A percentile compares a stretch with the other conserved stretches of the same genome.
Conservation (phyloP, 2,888 invertebrate species). For the Caenorhabditis auriculariae region DNA sequence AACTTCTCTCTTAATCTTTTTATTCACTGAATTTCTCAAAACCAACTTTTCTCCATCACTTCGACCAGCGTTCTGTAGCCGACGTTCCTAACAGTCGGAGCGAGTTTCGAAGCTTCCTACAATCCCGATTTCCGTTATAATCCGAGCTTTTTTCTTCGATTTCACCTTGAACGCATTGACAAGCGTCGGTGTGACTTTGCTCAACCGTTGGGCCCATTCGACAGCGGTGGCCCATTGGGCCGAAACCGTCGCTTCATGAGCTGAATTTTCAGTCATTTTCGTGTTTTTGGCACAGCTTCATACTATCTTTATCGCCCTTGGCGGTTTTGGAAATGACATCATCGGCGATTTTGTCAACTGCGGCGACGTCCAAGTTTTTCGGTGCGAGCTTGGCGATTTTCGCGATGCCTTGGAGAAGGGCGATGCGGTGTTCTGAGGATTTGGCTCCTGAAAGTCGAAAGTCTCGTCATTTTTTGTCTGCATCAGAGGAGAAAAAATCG, state of each 20-base stretch:
- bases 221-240: slow-evolving; percentile 38
- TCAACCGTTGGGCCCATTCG: slow-evolving; percentile 22
- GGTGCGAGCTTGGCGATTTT: slow-evolving; percentile 9
- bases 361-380: not conserved
- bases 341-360: slow-evolving; percentile 27
- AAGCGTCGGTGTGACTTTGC: slow-evolving; percentile 7
- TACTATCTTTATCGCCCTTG: slow-evolving; percentile 37
- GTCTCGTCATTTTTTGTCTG: no score
- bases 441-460: slow-evolving; percentile 18
- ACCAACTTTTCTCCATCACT: slow-evolving; percentile 13
- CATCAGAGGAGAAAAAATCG: no score
- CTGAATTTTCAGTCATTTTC: slow-evolving; percentile 7
- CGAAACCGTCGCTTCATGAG: slow-evolving; percentile 31
- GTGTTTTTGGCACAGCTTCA: not conserved
- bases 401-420: slow-evolving; percentile 29
- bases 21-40: no score
- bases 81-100: slow-evolving; percentile 23
- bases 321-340: slow-evolving; percentile 34
- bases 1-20: no score
- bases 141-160: no score
- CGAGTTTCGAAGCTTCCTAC: slow-evolving; percentile 23
- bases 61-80: slow-evolving; percentile 21
- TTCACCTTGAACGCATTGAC: slow-evolving; percentile 20
- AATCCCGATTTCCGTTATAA: no score
- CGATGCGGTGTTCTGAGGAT: slow-evolving; percentile 23